These are phyloP conservation scores for Synergus umbraculus DNA, from an alignment of 2,888 invertebrate species.

Conservation along the genomic window DNA sequence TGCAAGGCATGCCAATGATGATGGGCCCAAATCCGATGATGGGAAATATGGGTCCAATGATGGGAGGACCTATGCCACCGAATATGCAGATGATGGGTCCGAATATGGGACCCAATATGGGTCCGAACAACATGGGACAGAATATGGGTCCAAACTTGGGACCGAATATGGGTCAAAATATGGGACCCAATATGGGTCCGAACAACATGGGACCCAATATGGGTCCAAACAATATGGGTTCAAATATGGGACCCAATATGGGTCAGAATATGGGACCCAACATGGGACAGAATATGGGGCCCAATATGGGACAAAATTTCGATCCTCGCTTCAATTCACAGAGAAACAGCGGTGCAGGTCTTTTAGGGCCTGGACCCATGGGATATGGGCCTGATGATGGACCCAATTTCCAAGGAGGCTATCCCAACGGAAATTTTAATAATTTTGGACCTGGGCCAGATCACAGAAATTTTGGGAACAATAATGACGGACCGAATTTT, in stretches of 20 bases:
- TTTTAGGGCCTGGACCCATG: slow-evolving; percentile 72
- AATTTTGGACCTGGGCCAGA: slow-evolving; percentile 59
- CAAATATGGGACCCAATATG: slow-evolving; percentile 67
- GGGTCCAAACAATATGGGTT: slow-evolving; percentile 66
- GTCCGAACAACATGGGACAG: slow-evolving; percentile 45
- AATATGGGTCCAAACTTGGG: slow-evolving; percentile 45
- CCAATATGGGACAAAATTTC: slow-evolving; percentile 52
- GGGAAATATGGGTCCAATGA: slow-evolving; percentile 67
- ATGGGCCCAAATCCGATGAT: slow-evolving; percentile 68
- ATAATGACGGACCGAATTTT: slow-evolving; percentile 62
- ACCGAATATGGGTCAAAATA: slow-evolving; percentile 35
- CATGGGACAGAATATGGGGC: slow-evolving; percentile 59
- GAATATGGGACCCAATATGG: slow-evolving; percentile 46
- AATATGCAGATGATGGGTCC: slow-evolving; percentile 54
- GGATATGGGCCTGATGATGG: slow-evolving; percentile 64
- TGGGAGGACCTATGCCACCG: slow-evolving; percentile 65
- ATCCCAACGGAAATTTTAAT: slow-evolving; percentile 53
- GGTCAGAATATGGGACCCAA: slow-evolving; percentile 65
- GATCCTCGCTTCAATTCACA: slow-evolving; percentile 70
- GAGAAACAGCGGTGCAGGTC: slow-evolving; percentile 70
- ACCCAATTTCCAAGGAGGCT: slow-evolving; percentile 62
- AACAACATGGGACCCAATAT: slow-evolving; percentile 67
- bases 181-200: slow-evolving; percentile 44
- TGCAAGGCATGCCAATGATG: slow-evolving; percentile 57
- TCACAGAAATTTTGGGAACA: slow-evolving; percentile 51